Evolutionary conservation across 2,797 vertebrate genomes (phyloP).

Genomic region (Hafferia zeledoni): DNA sequence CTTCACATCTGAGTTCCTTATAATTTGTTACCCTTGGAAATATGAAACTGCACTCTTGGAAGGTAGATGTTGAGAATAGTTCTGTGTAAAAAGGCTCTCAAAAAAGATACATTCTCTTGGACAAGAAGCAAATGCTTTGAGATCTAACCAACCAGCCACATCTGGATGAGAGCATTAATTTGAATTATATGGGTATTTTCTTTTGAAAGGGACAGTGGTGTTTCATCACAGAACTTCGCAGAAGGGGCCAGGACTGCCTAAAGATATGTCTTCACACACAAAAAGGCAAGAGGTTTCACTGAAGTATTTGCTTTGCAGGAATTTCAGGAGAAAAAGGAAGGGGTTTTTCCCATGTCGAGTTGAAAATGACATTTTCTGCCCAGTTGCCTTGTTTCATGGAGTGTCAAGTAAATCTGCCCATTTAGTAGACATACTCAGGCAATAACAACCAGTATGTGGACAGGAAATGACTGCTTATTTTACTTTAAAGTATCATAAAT

Average conservation of each 20-base stretch:
- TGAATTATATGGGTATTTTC: not conserved
- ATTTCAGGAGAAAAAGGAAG: not conserved
- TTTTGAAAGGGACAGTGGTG: not conserved
- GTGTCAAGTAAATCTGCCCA: not conserved
- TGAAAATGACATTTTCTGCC: not conserved
- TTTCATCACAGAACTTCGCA: not conserved
- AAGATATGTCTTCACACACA: not conserved
- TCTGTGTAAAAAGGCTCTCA: not conserved
- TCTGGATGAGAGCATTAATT: not conserved
- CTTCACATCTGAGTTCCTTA: not conserved
- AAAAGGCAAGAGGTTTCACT: not conserved
- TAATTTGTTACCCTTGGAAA: not conserved
- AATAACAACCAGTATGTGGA: not conserved
- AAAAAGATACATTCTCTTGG: not conserved
- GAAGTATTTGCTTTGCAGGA: not conserved
- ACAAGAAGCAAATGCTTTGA: not conserved
- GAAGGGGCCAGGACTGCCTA: not conserved
- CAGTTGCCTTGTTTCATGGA: not conserved
- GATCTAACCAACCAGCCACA: not conserved
- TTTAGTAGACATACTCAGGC: not conserved
- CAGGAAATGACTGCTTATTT: constrained; percentile 4
- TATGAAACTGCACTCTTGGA: not conserved
- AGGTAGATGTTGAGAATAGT: not conserved
- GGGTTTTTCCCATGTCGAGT: rapidly evolving
- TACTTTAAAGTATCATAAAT: not conserved